phyloP scores from a whole-genome alignment of 2,797 vertebrate species.

The Pachyuromys duprasi region DNA sequence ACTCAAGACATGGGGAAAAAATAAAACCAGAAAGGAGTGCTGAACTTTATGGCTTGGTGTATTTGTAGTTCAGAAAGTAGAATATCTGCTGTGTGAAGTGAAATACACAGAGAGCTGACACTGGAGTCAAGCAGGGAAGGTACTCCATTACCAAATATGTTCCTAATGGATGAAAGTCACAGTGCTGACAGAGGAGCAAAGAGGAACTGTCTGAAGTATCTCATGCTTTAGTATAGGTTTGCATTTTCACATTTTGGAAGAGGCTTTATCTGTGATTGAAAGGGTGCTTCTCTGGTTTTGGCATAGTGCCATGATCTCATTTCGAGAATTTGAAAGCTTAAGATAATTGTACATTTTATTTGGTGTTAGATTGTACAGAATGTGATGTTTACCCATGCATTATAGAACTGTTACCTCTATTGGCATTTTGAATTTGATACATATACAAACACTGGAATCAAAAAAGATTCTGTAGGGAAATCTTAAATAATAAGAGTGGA shows the following conservation, averaged over 20 bases:
- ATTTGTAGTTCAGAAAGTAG: neutral
- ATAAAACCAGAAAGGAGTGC: neutral
- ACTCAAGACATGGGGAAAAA: neutral
- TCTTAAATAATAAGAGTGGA: neutral
- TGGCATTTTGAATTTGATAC: neutral
- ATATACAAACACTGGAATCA: neutral
- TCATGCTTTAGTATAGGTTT: slow-evolving; percentile 3
- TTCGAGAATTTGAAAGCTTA: neutral
- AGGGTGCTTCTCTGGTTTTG: neutral
- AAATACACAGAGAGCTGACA: neutral
- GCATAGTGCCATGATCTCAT: neutral
- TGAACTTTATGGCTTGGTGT: neutral
- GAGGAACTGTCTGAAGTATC: neutral
- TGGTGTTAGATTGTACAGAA: neutral
- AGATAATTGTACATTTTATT: slow-evolving; percentile 3
- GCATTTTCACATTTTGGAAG: slow-evolving; percentile 32
- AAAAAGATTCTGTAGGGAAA: slow-evolving; percentile 24
- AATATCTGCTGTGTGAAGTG: neutral
- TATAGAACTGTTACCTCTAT: neutral
- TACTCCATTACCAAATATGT: neutral
- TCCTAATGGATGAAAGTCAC: neutral
- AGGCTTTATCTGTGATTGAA: slow-evolving; percentile 32
- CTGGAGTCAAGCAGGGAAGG: neutral
- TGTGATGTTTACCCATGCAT: neutral
- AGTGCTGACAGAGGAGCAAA: neutral